Conservation (phyloP, 2,797 vertebrate species). For the Novumbra hubbsi region DNA sequence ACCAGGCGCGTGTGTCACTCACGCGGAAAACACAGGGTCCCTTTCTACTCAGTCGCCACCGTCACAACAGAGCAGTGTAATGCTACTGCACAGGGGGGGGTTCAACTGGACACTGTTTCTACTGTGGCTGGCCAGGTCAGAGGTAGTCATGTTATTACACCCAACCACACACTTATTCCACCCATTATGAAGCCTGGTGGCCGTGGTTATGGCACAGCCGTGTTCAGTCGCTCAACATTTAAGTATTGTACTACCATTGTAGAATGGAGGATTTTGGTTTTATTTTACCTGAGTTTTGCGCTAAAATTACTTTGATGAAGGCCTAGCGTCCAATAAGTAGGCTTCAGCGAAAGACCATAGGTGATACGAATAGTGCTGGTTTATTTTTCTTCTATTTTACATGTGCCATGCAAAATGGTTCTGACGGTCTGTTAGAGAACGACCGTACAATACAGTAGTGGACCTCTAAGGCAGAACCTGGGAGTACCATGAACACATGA, state of each 20-base stretch:
- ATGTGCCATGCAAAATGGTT: constrained; percentile 23
- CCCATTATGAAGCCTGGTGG: background rate
- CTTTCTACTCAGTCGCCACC: constrained; percentile 37
- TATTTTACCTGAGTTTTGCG: no score
- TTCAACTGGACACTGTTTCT: constrained; percentile 51
- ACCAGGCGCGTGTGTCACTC: constrained; percentile 66
- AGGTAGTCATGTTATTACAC: no score
- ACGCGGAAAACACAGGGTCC: constrained; percentile 62
- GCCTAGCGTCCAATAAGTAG: no score
- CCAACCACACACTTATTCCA: background rate
- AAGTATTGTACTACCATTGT: background rate
- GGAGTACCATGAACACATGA: constrained; percentile 27
- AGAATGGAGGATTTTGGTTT: no score
- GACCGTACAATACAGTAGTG: constrained; percentile 24
- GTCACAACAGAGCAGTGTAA: constrained; percentile 74
- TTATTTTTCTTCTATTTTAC: background rate
- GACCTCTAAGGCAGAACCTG: constrained; percentile 27
- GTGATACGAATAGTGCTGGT: no score
- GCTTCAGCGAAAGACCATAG: no score
- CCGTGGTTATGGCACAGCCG: background rate
- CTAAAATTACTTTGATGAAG: no score
- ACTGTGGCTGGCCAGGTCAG: no score
- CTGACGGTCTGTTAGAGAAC: constrained; percentile 18
- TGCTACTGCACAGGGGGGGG: constrained; percentile 55
- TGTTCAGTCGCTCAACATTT: background rate